Conservation (phyloP, 2,797 vertebrate species). For the Artibeus lituratus region DNA sequence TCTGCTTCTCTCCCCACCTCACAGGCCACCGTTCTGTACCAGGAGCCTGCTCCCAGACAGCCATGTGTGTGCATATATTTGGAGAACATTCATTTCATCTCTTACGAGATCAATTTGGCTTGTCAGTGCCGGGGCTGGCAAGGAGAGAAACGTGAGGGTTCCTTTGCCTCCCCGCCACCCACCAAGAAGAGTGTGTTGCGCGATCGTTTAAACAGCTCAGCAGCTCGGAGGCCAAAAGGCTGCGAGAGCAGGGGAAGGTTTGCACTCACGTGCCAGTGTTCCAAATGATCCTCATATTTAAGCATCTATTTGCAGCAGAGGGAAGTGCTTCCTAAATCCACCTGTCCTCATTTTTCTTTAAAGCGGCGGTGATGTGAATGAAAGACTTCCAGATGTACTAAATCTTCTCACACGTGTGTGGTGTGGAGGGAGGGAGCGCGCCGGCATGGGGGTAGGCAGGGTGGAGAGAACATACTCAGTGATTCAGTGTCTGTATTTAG, state of each 20-base stretch:
- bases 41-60: constrained; percentile 39
- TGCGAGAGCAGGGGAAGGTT: constrained; percentile 34
- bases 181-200: constrained; percentile 33
- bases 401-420: constrained; percentile 51
- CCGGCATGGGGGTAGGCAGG: not conserved
- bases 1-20: constrained; percentile 53
- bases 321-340: constrained; percentile 62
- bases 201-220: constrained; percentile 26
- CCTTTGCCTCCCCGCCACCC: constrained; percentile 53
- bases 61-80: constrained; percentile 49
- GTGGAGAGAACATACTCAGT: not conserved
- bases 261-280: constrained; percentile 52
- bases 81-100: constrained; percentile 73
- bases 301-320: constrained; percentile 61
- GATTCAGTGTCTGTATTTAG: not conserved
- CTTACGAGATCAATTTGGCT: constrained; percentile 74
- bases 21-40: constrained; percentile 50
- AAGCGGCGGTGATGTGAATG: constrained; percentile 41
- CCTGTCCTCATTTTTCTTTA: constrained; percentile 72
- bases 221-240: constrained; percentile 47
- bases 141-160: constrained; percentile 39
- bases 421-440: not conserved
- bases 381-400: constrained; percentile 39
- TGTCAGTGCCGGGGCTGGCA: constrained; percentile 70
- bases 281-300: constrained; percentile 64